Evolutionary conservation across 2,888 invertebrate species (phyloP), one percentile per base, ranked within the genome.

Genomic region (Dascillus cervinus): DNA sequence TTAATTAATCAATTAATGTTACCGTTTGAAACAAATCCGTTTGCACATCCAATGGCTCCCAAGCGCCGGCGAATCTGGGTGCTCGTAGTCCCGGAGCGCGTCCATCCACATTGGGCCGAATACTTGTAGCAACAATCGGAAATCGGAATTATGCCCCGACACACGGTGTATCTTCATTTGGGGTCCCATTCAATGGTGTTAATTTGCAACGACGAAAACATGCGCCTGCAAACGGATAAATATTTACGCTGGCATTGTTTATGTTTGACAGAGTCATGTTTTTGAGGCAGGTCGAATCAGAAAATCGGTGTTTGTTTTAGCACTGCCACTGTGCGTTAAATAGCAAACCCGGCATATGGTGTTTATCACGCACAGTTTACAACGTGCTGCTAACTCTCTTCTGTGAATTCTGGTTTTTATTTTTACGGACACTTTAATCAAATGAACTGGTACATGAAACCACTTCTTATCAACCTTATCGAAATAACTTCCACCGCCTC

Each of bases 41-140:
- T 89, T 86, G 0, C 79, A 79, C 65, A 87, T 88, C 90, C 91
- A 91, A 54, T 86, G 82, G 14, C 80, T 74, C 0, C 92, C 92
- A 0, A 79, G 79, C 0, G 88, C 83, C 0, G 91, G 91, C 0
- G 87, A 85, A 51, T 91, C 88, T 0, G 90, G 89, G 66, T 92
- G 91, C 43, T 87, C 66, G 69, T 85, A 88, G 43, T 85, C 0
- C 90, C 90, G 0, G 88, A 84, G 2, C 83, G 79, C 11, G 82
- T 79, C 92, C 92, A 92, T 23, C 85, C 82, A 19, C 79, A 77
- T 1, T 80, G 79, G 14, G 83, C 80, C 31, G 84, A 79, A 72
- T 88, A 91, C 53, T 83, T 84, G 69, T 79, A 82, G 26, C 92
- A 78, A 41, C 82, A 79, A 44, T 81, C 77, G 23, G 85, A 82